Conservation (phyloP, 1,140 invertebrate genomes). For the Brachystomella parvula region DNA sequence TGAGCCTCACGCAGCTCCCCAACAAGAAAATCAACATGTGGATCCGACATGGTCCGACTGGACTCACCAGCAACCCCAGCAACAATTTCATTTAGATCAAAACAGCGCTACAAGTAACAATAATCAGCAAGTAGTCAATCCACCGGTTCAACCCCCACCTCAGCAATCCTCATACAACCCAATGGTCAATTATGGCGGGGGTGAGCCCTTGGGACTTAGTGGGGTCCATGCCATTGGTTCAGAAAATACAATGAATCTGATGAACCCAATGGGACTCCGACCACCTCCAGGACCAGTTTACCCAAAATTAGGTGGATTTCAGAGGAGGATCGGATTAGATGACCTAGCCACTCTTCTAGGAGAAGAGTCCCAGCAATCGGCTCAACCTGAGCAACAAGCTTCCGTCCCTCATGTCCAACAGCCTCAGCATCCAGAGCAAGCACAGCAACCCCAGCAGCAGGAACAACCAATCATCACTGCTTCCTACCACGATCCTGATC, state of each 20-base stretch:
- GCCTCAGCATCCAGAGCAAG: not conserved
- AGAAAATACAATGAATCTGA: not conserved
- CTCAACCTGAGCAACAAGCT: constrained; percentile 21
- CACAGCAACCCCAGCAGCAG: not conserved
- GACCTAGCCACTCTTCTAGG: constrained; percentile 4
- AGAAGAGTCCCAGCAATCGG: constrained; percentile 40
- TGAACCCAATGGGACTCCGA: not conserved
- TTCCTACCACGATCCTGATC: constrained; percentile 26
- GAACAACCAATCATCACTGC: not conserved
- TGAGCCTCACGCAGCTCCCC: not conserved
- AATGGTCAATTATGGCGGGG: not conserved
- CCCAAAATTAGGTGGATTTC: constrained; percentile 14
- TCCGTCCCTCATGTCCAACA: not conserved
- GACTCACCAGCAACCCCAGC: constrained; percentile 12
- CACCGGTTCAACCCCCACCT: constrained; percentile 8
- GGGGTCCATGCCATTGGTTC: not conserved
- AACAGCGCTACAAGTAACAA: constrained; percentile 40
- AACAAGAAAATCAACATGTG: not conserved
- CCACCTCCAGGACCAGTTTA: constrained; percentile 15
- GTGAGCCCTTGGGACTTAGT: not conserved
- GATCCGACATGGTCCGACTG: too few species aligned
- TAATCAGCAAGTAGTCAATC: constrained; percentile 22
- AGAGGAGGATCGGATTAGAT: constrained; percentile 17
- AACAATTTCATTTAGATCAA: constrained; percentile 3
- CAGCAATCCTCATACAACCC: not conserved